phyloP scores from a whole-genome alignment of 2,113 vertebrate genomes.

The Elachura formosa region DNA sequence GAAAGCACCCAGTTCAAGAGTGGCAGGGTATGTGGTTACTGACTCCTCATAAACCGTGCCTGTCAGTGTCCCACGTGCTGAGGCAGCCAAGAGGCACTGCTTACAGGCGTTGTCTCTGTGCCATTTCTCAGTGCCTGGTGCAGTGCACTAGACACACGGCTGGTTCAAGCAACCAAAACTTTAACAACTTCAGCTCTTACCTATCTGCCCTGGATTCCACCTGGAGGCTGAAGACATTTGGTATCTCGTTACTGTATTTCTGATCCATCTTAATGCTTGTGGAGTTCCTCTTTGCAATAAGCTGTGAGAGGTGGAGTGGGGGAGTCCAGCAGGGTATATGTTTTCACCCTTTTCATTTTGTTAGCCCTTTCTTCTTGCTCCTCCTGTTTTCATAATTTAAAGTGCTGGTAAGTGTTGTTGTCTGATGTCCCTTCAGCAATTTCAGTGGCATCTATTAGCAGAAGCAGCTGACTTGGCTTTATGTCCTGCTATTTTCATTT shows the following conservation, averaged over 20 bases:
- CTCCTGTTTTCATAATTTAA: not conserved
- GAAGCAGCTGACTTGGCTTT: conserved; percentile 5
- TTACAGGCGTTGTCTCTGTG: not conserved
- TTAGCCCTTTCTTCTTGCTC: not conserved
- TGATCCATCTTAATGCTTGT: not conserved
- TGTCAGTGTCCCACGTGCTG: accelerated
- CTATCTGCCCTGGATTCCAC: not conserved
- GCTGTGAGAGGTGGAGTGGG: not conserved
- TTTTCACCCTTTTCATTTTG: not conserved
- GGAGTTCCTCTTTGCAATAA: not conserved
- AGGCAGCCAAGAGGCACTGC: not conserved
- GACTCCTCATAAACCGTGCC: not conserved
- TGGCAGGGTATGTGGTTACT: not conserved
- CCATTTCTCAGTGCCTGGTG: not conserved
- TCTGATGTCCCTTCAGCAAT: not conserved
- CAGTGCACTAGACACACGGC: not conserved
- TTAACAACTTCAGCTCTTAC: not conserved
- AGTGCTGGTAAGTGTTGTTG: not conserved
- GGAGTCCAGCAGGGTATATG: not conserved
- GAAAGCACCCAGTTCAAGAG: not conserved
- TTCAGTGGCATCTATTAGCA: not conserved
- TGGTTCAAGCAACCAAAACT: not conserved
- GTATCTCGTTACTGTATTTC: not conserved
- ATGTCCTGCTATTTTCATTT: conserved; percentile 57
- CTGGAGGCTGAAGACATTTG: not conserved